These are phyloP conservation scores for Calidris pugnax DNA, from an alignment of 2,113 vertebrate genomes.

Conservation along the genomic window DNA sequence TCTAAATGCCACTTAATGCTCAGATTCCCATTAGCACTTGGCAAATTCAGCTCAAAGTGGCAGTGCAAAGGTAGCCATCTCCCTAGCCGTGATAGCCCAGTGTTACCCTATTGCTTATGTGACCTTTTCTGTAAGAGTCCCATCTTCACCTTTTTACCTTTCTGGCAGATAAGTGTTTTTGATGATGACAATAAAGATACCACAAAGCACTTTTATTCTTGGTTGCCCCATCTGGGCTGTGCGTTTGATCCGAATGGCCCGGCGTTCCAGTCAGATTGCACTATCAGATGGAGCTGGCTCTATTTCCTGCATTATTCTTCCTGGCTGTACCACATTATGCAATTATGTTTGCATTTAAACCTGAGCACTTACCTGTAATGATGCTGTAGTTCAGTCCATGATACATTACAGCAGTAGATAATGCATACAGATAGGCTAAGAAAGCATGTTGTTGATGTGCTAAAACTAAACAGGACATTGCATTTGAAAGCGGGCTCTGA, in stretches of 20 bases:
- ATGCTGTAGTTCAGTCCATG: slow-evolving; percentile 67
- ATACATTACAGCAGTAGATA: slow-evolving; percentile 77
- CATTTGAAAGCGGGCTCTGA: slow-evolving; percentile 41
- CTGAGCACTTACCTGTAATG: slow-evolving; percentile 80
- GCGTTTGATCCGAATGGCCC: slow-evolving; percentile 60
- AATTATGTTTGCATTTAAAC: slow-evolving; percentile 81
- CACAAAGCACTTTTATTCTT: slow-evolving; percentile 16
- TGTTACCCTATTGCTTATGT: neutral
- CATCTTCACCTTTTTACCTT: slow-evolving; percentile 67
- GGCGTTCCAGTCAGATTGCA: slow-evolving; percentile 68
- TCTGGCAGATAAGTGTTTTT: slow-evolving; percentile 43
- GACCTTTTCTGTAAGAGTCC: neutral
- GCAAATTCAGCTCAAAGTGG: neutral
- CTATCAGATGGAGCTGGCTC: slow-evolving; percentile 78
- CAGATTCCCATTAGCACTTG: neutral
- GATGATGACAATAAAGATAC: slow-evolving; percentile 69
- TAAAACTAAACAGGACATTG: slow-evolving; percentile 69
- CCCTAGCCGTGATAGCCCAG: neutral
- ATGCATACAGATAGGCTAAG: slow-evolving; percentile 76
- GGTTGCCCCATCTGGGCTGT: slow-evolving; percentile 59
- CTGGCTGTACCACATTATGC: slow-evolving; percentile 76
- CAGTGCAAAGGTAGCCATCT: neutral
- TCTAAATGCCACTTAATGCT: neutral
- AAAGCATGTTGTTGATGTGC: slow-evolving; percentile 71
- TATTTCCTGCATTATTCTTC: slow-evolving; percentile 79